Base-by-base conservation (phyloP, 2,888 invertebrate species). In the Cantharis rufa region DNA sequence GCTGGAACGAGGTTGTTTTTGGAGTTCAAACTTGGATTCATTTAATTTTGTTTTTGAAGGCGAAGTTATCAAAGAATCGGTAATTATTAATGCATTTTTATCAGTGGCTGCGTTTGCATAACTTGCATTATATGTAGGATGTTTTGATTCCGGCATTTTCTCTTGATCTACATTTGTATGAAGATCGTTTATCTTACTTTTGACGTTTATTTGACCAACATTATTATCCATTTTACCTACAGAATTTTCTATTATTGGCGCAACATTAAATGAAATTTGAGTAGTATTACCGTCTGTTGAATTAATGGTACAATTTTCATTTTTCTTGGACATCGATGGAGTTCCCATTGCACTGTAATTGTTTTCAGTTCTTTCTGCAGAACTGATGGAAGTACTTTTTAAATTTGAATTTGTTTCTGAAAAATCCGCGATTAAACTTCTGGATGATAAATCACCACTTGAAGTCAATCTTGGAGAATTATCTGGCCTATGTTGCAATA, bases 231-330 rank as follows among this genome's bases (percentile, higher is more conserved):
- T 86, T 18, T 89, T 89, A 62, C 91, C 89, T 32, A 90, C 86
- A 71, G 89, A 87, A 82, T 90, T 90, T 13, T 90, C 87, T 7
- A 90, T 90, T 82, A 89, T 89, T 77, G 90, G 86, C 70, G 90
- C 86, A 83, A 90, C 91, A 79, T 90, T 89, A 78, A 86, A 79
- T 83, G 89, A 89, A 70, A 89, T 84, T 48, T 48, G 48, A 28
- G 89, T 88, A 11, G 80, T 75, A 78, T 90, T 86, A 16, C 89
- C 89, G 63, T 89, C 88, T 80, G 90, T 90, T 28, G 90, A 90
- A 75, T 90, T 89, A 81, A 91, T 89, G 81, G 90, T 91, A 79
- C 86, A 90, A 82, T 90, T 91, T 84, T 91, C 89, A 28, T 89
- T 89, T 86, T 91, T 90, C 80, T 88, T 87, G 81, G 89, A 85